Evolutionary conservation across 2,113 vertebrate species (phyloP), one percentile per base, ranked within the genome.

Genomic region (Smithornis capensis): DNA sequence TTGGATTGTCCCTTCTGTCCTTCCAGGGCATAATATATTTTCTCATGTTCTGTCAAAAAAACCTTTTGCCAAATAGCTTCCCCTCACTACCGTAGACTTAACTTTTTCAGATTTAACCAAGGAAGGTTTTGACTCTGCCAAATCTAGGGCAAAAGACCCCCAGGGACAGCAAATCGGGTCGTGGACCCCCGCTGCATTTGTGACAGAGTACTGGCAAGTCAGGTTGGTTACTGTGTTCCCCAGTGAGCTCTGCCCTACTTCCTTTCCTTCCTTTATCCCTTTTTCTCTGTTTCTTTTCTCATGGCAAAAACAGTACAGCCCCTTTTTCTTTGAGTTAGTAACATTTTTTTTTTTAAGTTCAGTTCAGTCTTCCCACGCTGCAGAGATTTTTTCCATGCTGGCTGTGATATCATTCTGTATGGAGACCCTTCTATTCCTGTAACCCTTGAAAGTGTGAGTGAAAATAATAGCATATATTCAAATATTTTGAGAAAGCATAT

Each of bases 161-260:
- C 0, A 1, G 76, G 76, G 76, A 87, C 19, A 75, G 52, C 76
- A 83, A 83, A 70, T 53, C 1, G 8, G 68, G 89, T 40, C 38
- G 35, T 17, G 33, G 83, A 80, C 79, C 76, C 70, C 64, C 4
- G 3, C 60, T 47, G 85, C 27, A 63, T 25, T 92, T 52, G 23
- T 0, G 0, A 85, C 79, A 44, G 50, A 16, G 50, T 22, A 35
- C 38, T 70, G 90, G 89, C 35, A 53, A 80, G 63, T 62, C 83
- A 95, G 76, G 73, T 44, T 93, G 86, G 90, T 83, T 81, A 38
- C 60, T 50, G 64, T 59, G 75, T 25, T 97, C 92, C 94, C 91
- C 71, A 22, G 68, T 44, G 94, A 92, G 83, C 35, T 81, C 86
- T 70, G 91, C 57, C 83, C 96, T 92, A 92, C 64, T 93, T 95